Percentiles rank a stretch among this genome's conserved stretches.
phyloP scores from a whole-genome alignment of 2,888 invertebrate species.

The Saturnia japonica region DNA sequence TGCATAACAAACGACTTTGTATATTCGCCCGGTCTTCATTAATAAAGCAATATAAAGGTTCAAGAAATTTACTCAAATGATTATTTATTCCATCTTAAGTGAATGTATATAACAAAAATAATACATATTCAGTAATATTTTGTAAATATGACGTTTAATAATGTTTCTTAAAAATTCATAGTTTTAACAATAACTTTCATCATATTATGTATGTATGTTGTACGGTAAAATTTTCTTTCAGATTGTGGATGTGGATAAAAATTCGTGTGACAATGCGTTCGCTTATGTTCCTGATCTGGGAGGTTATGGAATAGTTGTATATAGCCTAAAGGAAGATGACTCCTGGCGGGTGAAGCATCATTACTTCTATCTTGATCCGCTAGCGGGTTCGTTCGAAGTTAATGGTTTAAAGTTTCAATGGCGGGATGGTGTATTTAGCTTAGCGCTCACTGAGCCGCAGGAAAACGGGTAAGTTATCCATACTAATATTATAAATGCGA shows the following conservation, averaged over 20 bases:
- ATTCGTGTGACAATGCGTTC: constrained; percentile 88
- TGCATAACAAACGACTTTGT: background rate
- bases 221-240: constrained; percentile 61
- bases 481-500: too few species aligned
- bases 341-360: constrained; percentile 91
- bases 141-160: too few species aligned
- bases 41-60: background rate
- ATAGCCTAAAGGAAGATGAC: constrained; percentile 86
- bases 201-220: too few species aligned
- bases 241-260: constrained; percentile 86
- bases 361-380: constrained; percentile 92
- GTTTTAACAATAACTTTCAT: too few species aligned
- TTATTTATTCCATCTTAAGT: too few species aligned
- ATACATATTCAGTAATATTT: too few species aligned
- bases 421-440: constrained; percentile 92
- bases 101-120: too few species aligned
- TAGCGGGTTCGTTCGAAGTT: constrained; percentile 89
- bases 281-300: constrained; percentile 91
- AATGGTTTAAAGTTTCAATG: constrained; percentile 92
- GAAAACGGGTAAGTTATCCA: constrained; percentile 77
- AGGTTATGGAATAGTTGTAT: constrained; percentile 89
- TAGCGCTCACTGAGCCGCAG: constrained; percentile 85
- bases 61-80: too few species aligned
- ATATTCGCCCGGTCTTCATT: background rate
- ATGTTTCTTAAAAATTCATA: too few species aligned